Evolutionary conservation across 2,797 vertebrate species (phyloP).

Genomic region (Sebastes iracundus): DNA sequence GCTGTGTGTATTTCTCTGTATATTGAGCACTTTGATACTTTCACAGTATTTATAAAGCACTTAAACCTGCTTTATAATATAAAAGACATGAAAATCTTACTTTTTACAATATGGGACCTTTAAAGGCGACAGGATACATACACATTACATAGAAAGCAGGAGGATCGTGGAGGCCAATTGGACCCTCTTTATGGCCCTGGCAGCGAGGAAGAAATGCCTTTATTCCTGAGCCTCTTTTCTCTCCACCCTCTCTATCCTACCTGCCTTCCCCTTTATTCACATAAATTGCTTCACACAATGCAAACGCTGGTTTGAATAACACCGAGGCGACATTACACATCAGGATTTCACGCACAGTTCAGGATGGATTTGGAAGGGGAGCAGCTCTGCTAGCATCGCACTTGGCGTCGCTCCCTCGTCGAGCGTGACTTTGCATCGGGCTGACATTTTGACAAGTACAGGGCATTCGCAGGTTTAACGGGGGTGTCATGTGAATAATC

Average conservation of each 20-base stretch:
- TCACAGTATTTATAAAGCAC: no score
- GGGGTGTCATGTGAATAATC: slow-evolving; percentile 57
- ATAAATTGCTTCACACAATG: not conserved
- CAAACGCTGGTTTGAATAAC: not conserved
- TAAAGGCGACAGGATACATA: not conserved
- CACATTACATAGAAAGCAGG: not conserved
- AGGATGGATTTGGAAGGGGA: not conserved
- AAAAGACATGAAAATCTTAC: no score
- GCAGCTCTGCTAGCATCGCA: not conserved
- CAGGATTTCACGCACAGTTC: slow-evolving; percentile 4
- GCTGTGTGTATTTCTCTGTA: no score
- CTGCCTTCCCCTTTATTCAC: not conserved
- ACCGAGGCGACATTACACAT: not conserved
- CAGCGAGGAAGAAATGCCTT: not conserved
- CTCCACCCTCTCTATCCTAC: not conserved
- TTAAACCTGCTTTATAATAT: no score
- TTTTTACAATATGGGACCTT: no score
- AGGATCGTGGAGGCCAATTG: not conserved
- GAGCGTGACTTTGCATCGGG: slow-evolving; percentile 38
- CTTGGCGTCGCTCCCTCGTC: not conserved
- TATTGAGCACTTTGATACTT: no score
- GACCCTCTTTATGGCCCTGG: not conserved
- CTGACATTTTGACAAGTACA: slow-evolving; percentile 65
- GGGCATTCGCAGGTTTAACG: slow-evolving; percentile 53
- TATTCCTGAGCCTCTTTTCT: not conserved